Base-by-base conservation (phyloP, 37 sponge, comb jelly and placozoan genomes). In the Aplysina aerophoba region DNA sequence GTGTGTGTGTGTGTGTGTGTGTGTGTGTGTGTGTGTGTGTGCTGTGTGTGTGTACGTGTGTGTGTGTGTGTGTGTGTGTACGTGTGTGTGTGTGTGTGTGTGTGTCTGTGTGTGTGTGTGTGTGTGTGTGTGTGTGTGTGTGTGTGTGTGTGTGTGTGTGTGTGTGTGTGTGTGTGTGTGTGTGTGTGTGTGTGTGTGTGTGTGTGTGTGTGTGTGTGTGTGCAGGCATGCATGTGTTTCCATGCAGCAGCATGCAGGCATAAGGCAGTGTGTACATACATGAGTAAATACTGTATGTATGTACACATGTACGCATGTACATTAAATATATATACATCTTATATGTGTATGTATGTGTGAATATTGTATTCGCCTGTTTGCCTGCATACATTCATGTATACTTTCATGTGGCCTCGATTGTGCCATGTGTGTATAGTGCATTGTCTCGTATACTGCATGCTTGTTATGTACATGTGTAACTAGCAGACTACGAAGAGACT, bases 21-120 rank as follows among this genome's bases (percentile, higher is more conserved):
- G 24, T 78, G 79, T 78, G 24, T 78, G 80, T 79, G 31, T 79
- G 80, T 79, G 22, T 79, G 56, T 54, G 40, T 79, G 80, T 79
- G 55, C 15, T 79, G 80, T 79, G 22, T 79, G 80, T 14, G 24
- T 4, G 54, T 54, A 14, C 40, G 54, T 40, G 14, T 5, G 28
- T 54, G 40, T 79, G 80, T 4, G 38, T 39, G 79, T 78, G 24
- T 53, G 56, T 79, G 40, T 79, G 80, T 79, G 58, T 78, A 28
- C 44, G 58, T 79, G 56, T 79, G 30, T 79, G 80, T 14, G 40
- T 79, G 80, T 79, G 12, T 53, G 57, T 54, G 24, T 79, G 80
- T 35, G 40, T 79, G 56, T 79, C 12, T 79, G 80, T 79, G 58
- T 78, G 56, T 79, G 58, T 53, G 80, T 79, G 58, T 79, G 80